Base-by-base conservation (phyloP, 2,113 vertebrate genomes). In the Aspidoscelis tigris region DNA sequence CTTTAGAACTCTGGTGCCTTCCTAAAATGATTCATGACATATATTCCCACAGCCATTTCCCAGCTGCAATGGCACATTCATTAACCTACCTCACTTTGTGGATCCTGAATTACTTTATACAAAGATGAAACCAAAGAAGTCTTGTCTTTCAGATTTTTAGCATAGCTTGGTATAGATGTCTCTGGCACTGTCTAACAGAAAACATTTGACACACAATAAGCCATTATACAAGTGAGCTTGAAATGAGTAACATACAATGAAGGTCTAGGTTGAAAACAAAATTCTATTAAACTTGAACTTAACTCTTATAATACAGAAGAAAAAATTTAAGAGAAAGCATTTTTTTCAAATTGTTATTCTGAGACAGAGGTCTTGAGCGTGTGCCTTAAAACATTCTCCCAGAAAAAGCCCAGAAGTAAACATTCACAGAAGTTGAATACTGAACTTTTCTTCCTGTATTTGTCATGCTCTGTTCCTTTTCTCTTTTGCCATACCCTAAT, bases 101-200 rank as follows among this genome's bases (percentile, higher is more conserved):
- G 98, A 86, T 99, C 98, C 90, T 98, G 96, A 90, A 99, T 97
- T 88, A 99, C 98, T 95, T 97, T 98, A 95, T 99, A 99, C 82
- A 99, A 96, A n/a, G 98, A 98, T 39, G 97, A 97, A 93, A 99
- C 96, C 95, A 99, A 96, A 90, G 96, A 90, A 90, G 76, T 96
- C 95, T 98, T 99, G 78, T 98, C 97, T 95, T 97, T 99, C 90
- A 99, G 93, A 88, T 96, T 96, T 86, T 95, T 91, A 66, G 98
- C 98, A 94, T 99, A 99, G 93, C 90, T 97, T 93, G 97, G 95
- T 91, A 99, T 94, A 72, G 97, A 98, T 73, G 97, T 94, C 95
- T 99, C 99, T 87, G 98, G 97, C 84, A 99, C 94, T 3, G 97
- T 98, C 98, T 99, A 95, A 95, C 58, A 86, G 85, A 92, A 88